phyloP scores from a whole-genome alignment of 2,113 vertebrate genomes.

The Crotalus helleri region DNA sequence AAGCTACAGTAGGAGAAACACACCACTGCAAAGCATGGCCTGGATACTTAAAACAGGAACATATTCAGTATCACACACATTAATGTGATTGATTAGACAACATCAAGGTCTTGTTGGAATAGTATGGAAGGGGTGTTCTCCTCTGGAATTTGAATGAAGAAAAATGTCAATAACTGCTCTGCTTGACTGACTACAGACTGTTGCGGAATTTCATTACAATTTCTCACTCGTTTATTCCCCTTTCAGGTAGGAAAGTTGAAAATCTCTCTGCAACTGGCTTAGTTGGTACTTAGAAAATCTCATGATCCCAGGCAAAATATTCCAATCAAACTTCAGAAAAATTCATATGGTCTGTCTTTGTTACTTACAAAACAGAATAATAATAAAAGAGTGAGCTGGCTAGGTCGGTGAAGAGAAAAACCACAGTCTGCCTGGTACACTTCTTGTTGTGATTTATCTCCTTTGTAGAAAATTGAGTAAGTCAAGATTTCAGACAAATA shows the following conservation, averaged over 20 bases:
- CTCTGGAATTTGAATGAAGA: neutral
- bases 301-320: neutral
- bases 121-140: neutral
- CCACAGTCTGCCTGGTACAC: slow-evolving; percentile 8
- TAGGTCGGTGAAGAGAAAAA: slow-evolving; percentile 2
- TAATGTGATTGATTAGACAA: slow-evolving; percentile 8
- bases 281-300: neutral
- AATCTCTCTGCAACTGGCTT: neutral
- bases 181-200: neutral
- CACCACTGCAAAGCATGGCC: neutral
- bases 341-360: neutral
- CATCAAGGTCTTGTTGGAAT: neutral
- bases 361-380: neutral
- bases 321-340: neutral
- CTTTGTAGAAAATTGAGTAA: slow-evolving; percentile 44
- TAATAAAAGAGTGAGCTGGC: neutral
- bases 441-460: slow-evolving; percentile 33
- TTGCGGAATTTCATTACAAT: neutral
- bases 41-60: neutral
- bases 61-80: neutral
- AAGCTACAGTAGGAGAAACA: neutral
- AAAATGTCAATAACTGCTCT: neutral
- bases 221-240: neutral
- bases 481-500: slow-evolving; percentile 40
- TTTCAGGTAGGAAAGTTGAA: neutral